A percentile compares a stretch with the other conserved stretches of the same genome.
phyloP scores from a whole-genome alignment of 30 jellyfish, hydroid and myxozoan species.

The Cassiopea andromeda region DNA sequence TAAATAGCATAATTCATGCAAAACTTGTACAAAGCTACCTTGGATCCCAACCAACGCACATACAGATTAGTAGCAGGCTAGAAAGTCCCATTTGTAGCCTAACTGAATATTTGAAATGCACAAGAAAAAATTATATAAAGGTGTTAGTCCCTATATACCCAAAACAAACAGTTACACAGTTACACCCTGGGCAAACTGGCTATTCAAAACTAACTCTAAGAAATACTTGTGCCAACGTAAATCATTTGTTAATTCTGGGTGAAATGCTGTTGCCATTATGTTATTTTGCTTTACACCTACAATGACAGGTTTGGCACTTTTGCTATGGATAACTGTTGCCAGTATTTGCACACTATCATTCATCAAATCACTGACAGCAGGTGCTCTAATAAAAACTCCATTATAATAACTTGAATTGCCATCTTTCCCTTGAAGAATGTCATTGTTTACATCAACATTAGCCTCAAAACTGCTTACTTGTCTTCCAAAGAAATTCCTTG shows the following conservation, averaged over 20 bases:
- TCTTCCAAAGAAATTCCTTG: conserved; percentile 97
- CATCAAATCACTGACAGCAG: conserved; percentile 79
- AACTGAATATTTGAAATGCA: no score
- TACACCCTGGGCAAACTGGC: background rate
- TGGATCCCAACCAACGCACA: no score
- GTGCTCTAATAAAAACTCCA: conserved; percentile 98
- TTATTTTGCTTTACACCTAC: conserved; percentile 96
- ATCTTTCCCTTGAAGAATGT: conserved; percentile 14
- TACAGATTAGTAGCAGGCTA: no score
- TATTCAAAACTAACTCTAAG: conserved; percentile 37
- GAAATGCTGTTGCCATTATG: conserved; percentile 92
- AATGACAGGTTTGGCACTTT: conserved; percentile 36
- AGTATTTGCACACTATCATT: conserved; percentile 72
- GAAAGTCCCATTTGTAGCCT: no score
- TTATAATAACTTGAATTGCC: background rate
- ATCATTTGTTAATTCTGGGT: conserved; percentile 96
- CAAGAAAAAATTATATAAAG: no score
- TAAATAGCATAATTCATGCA: no score
- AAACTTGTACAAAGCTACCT: no score
- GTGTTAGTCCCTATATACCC: background rate
- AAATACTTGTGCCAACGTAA: conserved; percentile 86
- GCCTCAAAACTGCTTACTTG: conserved; percentile 94
- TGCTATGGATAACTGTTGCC: conserved; percentile 59
- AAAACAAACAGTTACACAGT: background rate
- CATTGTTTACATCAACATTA: conserved; percentile 35